Evolutionary conservation across 2,113 vertebrate species (phyloP), one percentile per base, ranked within the genome.

Genomic region (Chaenogobius annularis): DNA sequence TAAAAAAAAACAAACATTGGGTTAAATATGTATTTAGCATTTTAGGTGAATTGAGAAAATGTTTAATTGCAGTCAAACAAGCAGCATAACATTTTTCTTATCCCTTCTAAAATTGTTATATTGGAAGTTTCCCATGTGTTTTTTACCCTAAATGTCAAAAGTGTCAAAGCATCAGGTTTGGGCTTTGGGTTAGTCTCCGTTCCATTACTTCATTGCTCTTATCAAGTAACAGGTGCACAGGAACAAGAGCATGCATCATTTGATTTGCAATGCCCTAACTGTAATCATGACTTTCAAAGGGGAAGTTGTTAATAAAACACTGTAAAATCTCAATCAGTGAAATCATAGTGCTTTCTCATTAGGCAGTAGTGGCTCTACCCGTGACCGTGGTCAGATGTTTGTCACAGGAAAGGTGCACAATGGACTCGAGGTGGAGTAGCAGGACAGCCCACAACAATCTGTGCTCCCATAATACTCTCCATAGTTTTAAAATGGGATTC

Each of bases 351-450:
- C 2, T 5, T 65, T 3, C 74, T 81, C 22, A 79, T 58, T 55
- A 64, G 44, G 47, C 19, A 43, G 13, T 26, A 23, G 76, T 90
- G 85, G 89, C 66, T 52, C 73, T 69, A 14, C 73, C 19, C 17
- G 26, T 69, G 64, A 83, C 69, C 35, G 77, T 14, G 63, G 55
- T 66, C 90, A 92, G 90, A 87, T 87, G 87, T 80, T 54, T 59
- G 58, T 76, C 59, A 77, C 78, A 78, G 85, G 82, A 85, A 88
- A 81, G 22, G 37, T 68, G 14, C 54, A 88, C 83, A 87, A 89
- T 79, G 48, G 82, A 72, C 22, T 67, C 11, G 75, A 81, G 78
- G 77, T 13, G 63, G 80, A 81, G 78, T 75, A 78, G 47, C 56
- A 7, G 19, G 31, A 56, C 58, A 46, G 72, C 65, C 68, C 22